These are phyloP conservation scores for Taenaris catops DNA, from an alignment of 2,888 invertebrate genomes.

Conservation along the genomic window DNA sequence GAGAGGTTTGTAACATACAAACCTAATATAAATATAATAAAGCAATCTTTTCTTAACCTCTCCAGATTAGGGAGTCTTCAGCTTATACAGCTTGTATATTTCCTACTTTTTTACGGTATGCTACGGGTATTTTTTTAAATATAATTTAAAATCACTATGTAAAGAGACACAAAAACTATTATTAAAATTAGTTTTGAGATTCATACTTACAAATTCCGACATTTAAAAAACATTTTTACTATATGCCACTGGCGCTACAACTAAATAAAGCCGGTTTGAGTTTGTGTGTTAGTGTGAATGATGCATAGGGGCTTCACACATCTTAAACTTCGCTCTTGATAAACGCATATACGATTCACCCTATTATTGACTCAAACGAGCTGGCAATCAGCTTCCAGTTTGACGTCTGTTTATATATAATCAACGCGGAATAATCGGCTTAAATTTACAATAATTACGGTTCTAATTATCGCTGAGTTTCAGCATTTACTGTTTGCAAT, in stretches of 20 bases:
- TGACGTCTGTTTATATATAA: conserved; percentile 22
- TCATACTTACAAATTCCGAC: too few species aligned
- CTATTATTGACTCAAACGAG: conserved; percentile 22
- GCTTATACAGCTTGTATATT: too few species aligned
- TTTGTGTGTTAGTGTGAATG: background rate
- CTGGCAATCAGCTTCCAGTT: conserved; percentile 18
- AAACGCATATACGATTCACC: conserved; percentile 9
- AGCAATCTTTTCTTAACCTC: too few species aligned
- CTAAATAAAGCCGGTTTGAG: conserved; percentile 1
- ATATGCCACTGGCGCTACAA: background rate
- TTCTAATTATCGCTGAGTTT: conserved; percentile 11
- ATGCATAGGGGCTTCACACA: conserved; percentile 3
- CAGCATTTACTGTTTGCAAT: conserved; percentile 14
- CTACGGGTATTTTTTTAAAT: too few species aligned
- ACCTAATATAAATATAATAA: too few species aligned
- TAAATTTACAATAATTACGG: conserved; percentile 17
- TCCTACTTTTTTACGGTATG: too few species aligned
- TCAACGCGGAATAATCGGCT: conserved; percentile 15
- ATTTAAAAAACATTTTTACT: too few species aligned
- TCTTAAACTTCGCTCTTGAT: conserved; percentile 11
- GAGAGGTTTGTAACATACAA: too few species aligned
- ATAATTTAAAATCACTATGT: too few species aligned
- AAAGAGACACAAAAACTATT: too few species aligned
- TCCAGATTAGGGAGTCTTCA: too few species aligned
- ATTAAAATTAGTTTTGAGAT: too few species aligned